Evolutionary conservation across 1,140 invertebrate genomes (phyloP), one percentile per base, ranked within the genome.

Genomic region (Saccostrea glomerata): DNA sequence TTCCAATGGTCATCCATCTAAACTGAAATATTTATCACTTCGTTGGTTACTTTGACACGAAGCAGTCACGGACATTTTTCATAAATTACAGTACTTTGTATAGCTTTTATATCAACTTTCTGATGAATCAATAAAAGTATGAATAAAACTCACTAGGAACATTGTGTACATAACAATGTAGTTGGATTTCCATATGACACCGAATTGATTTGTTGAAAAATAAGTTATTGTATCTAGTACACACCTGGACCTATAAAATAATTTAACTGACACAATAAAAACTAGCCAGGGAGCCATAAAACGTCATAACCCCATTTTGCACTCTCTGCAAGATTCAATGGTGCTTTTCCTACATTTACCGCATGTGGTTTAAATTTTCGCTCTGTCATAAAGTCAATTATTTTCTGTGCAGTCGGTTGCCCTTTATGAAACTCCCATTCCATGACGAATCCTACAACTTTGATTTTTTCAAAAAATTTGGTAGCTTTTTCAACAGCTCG

Each of bases 361-460:
- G 54, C 20, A 84, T 86, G 47, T 6, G 88, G 85, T 20, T 63
- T 70, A 58, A 84, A 89, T 30, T 84, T 84, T 25, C 47, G 77
- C 40, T 63, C 66, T n/a, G 58, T 73, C 88, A 89, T 89, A 20
- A 86, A 86, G 58, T 89, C 60, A 13, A 89, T n/a, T 36, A 89
- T 86, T 55, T 82, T 36, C 11, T 73, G 23, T 6, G 40, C 85
- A 55, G 25, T 84, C n/a, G 85, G 30, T 47, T 70, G 73, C 30
- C 54, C 47, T 84, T 47, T 89, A n/a, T 89, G 88, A 84, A 89
- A 89, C 36, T 86, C 85, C 89, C 89, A 90, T 82, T 90, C 89
- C 89, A 90, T 90, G 9, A 88, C 56, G 55, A 90, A 83, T 30
- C 58, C 89, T 3, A 25, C 58, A 58, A 88, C 82, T 25, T 88